Base-by-base conservation (phyloP, 2,113 vertebrate species). In the Rhynchopsitta pachyrhyncha region DNA sequence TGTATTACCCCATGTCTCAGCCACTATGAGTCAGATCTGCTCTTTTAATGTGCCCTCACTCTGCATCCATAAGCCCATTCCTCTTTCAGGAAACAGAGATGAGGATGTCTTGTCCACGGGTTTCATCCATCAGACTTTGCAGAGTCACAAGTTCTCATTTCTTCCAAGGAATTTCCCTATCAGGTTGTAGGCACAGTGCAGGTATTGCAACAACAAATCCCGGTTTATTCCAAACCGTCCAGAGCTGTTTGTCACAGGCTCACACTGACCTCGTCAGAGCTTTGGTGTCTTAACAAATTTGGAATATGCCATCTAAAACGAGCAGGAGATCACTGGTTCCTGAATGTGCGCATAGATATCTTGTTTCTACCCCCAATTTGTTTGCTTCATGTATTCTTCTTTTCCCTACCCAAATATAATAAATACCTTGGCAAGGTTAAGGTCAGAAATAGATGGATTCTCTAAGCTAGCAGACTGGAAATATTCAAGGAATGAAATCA, bases 361-460 rank as follows among this genome's bases (percentile, higher is more conserved):
- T 87, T 53, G 73, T 75, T 94, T 91, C 96, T 94, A 59, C 67
- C 76, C 31, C 39, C 10, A 1, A 20, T 50, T 14, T 28, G 37
- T 7, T 60, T 11, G 57, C 75, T 39, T 16, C 22, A 37, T 27
- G 22, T 6, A n/a, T 60, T 82, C 93, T 82, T 84, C 83, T 92
- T 42, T 27, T 20, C 29, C 63, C 46, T 64, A 64, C 39, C 71
- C 95, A 83, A 93, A 92, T 92, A 74, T 49, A 93, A 79, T 71
- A 95, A 95, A 91, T 63, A 64, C 1, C 33, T 49, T 11, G 29
- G 47, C 91, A 84, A 96, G 96, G 90, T 93, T 90, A 92, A 97
- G 97, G 95, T 86, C 91, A 92, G 96, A 82, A 52, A 17, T 57
- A 96, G 92, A 95, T 50, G 88, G 60, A 86, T 94, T 81, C 93